Evolutionary conservation across 2,888 invertebrate genomes (phyloP), one percentile per base, ranked within the genome.

Genomic region (Tipula confusa): DNA sequence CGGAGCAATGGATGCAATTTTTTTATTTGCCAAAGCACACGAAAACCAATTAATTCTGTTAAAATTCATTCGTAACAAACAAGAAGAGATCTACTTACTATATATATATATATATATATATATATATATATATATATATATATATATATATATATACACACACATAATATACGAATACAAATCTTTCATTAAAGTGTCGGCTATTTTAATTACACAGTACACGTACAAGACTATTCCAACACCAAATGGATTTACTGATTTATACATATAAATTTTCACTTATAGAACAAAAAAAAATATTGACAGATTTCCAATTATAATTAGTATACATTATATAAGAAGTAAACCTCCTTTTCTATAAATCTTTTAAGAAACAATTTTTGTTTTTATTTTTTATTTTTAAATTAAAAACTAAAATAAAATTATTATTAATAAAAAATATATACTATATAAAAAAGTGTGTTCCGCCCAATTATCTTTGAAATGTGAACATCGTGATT

Each of bases 291-390:
- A 64, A 64, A 64, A 64, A 64, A 64, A 64, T 64, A 64, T 64
- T 64, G 64, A 64, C 64, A 64, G 64, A 64, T 64, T 64, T 64
- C 64, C 64, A 64, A 64, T 64, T 64, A 64, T 64, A 64, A 64
- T 64, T 64, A 64, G 64, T 64, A 64, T 64, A 64, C 64, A 64
- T 64, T 64, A 64, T 64, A 64, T 64, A 64, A 64, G 64, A 64
- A 24, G 64, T 64, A 64, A 64, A 64, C 64, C 64, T 64, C 64
- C 64, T 64, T 64, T 64, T 64, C 64, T 64, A 64, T 64, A 64
- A 64, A 64, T 64, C 64, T 64, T 64, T 64, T 64, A 64, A 64
- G 24, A 64, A 2, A 43, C n/a, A n/a, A n/a, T n/a, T n/a, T n/a
- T 43, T 43, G 13, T 36, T 36, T 9, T 36, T 33, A 33, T 43